Conservation (phyloP, 2,888 invertebrate species). For the Barypeithes pellucidus region DNA sequence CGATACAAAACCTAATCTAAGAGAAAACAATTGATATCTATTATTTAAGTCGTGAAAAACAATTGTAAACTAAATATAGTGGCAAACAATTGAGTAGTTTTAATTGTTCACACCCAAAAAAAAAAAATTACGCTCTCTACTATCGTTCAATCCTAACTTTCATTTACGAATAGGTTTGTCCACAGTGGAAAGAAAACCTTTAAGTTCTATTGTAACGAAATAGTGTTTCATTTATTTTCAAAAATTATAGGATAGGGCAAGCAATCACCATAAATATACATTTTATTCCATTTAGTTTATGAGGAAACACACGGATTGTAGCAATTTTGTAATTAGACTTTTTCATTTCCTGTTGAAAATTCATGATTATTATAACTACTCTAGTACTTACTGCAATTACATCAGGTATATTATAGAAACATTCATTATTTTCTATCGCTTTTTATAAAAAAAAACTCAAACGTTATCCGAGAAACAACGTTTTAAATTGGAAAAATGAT, state of each 20-base stretch:
- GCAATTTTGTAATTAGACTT: neutral
- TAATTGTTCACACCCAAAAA: too few relatives aligned
- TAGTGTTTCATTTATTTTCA: too few relatives aligned
- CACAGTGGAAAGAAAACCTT: too few relatives aligned
- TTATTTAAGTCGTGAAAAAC: too few relatives aligned
- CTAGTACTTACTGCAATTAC: neutral
- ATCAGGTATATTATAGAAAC: neutral
- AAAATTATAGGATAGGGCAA: too few relatives aligned
- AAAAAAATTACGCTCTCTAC: too few relatives aligned
- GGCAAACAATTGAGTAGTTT: too few relatives aligned
- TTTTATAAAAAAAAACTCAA: neutral
- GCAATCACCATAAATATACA: too few relatives aligned
- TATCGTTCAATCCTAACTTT: too few relatives aligned
- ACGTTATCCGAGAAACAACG: neutral
- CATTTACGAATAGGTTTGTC: too few relatives aligned
- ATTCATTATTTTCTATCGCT: neutral
- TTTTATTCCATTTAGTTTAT: neutral
- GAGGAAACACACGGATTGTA: neutral
- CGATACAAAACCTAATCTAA: neutral
- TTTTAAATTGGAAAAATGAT: slow-evolving; percentile 3
- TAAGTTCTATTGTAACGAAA: too few relatives aligned
- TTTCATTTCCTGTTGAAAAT: neutral
- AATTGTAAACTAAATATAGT: too few relatives aligned
- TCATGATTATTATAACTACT: neutral
- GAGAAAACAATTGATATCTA: neutral